A percentile compares a stretch with the other conserved stretches of the same genome.
phyloP scores from a whole-genome alignment of 2,888 invertebrate species.

The Drosophila setosimentum region DNA sequence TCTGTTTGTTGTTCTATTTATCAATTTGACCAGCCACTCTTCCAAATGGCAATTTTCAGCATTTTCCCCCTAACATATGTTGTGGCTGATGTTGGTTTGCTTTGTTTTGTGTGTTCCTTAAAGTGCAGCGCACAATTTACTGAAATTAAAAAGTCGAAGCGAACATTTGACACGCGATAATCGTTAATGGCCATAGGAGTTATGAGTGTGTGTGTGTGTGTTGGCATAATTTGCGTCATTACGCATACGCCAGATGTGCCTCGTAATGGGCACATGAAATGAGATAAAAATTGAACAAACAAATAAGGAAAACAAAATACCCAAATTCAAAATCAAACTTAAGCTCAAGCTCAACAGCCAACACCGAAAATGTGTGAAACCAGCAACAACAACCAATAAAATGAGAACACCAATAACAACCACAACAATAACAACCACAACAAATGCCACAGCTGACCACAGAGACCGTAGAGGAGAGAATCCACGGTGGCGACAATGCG shows the following conservation, averaged over 20 bases:
- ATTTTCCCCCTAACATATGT: conserved; percentile 44
- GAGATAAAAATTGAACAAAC: conserved; percentile 45
- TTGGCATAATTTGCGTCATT: conserved; percentile 58
- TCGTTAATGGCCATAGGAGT: conserved; percentile 41
- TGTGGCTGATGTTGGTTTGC: conserved; percentile 16
- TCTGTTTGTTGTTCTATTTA: not conserved
- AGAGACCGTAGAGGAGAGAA: not conserved
- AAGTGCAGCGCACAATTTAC: conserved; percentile 65
- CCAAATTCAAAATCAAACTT: conserved; percentile 7
- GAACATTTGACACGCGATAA: conserved; percentile 74
- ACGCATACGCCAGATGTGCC: conserved; percentile 74
- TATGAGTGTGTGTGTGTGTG: conserved; percentile 12
- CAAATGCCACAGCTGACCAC: conserved; percentile 26
- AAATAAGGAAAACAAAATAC: conserved; percentile 17
- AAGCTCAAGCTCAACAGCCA: conserved; percentile 27
- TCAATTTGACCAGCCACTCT: conserved; percentile 31
- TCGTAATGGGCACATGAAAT: conserved; percentile 25
- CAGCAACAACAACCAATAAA: conserved; percentile 39
- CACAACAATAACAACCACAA: conserved; percentile 34
- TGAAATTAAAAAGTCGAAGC: conserved; percentile 76
- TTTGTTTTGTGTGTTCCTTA: conserved; percentile 4
- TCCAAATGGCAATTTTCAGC: conserved; percentile 43
- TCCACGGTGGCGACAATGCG: conserved; percentile 51
- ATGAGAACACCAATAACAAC: conserved; percentile 14
- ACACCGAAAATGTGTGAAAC: conserved; percentile 68